Evolutionary conservation across 2,888 invertebrate genomes (phyloP).

Genomic region (Netelia fuscicornis): DNA sequence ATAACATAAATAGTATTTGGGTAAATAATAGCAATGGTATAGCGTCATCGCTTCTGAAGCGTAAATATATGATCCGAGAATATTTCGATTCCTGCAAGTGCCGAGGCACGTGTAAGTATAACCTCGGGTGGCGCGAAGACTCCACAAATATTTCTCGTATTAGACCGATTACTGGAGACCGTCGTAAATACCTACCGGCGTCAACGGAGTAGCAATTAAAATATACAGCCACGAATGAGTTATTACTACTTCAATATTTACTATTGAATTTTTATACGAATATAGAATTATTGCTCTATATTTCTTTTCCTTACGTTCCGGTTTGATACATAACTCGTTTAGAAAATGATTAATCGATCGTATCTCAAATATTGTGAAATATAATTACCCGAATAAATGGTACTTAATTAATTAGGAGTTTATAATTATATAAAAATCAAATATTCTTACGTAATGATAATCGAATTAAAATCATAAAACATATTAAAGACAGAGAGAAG

Average conservation of each 20-base stretch:
- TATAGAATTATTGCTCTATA: not conserved
- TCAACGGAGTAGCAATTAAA: not conserved
- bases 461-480: too few relatives aligned
- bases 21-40: not conserved
- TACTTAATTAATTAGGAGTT: too few relatives aligned
- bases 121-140: not conserved
- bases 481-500: too few relatives aligned
- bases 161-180: not conserved
- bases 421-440: too few relatives aligned
- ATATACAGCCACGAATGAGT: not conserved
- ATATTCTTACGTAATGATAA: too few relatives aligned
- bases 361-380: not conserved
- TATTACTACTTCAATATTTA: slow-evolving; percentile 3
- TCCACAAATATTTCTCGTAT: not conserved
- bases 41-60: not conserved
- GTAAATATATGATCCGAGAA: not conserved
- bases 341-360: not conserved
- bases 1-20: not conserved
- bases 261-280: not conserved
- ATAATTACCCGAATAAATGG: not conserved
- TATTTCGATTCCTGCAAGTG: not conserved
- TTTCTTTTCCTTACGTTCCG: not conserved
- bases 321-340: too few relatives aligned
- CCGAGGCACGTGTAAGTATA: not conserved
- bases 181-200: not conserved